phyloP scores from a whole-genome alignment of 2,888 invertebrate species.

The Cremastobaeus sp. region DNA sequence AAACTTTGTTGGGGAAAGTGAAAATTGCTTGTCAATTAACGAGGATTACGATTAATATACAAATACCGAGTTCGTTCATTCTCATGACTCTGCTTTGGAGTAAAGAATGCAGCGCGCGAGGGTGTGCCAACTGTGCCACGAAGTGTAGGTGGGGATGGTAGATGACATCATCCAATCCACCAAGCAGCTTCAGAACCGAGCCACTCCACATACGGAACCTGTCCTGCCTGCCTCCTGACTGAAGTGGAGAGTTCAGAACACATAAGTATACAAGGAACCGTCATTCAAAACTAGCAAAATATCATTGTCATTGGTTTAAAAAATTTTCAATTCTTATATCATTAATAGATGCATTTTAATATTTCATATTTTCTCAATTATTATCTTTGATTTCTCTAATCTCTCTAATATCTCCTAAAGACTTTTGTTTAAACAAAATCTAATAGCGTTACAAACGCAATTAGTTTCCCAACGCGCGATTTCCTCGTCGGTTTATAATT shows the following conservation, averaged over 20 bases:
- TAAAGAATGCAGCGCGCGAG: slow-evolving; percentile 79
- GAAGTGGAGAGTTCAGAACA: slow-evolving; percentile 78
- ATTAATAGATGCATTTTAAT: neutral
- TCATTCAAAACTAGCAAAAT: slow-evolving; percentile 72
- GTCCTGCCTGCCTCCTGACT: slow-evolving; percentile 79
- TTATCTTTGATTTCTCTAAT: slow-evolving; percentile 32
- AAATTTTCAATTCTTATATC: slow-evolving; percentile 18
- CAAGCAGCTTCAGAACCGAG: slow-evolving; percentile 77
- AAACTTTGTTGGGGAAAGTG: slow-evolving; percentile 68
- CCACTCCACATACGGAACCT: slow-evolving; percentile 78
- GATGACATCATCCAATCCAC: slow-evolving; percentile 77
- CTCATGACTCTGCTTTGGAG: slow-evolving; percentile 79
- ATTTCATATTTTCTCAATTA: neutral
- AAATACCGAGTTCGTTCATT: slow-evolving; percentile 79
- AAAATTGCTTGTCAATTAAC: slow-evolving; percentile 75
- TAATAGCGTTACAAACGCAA: slow-evolving; percentile 65
- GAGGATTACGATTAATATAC: slow-evolving; percentile 79
- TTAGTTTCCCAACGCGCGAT: slow-evolving; percentile 69
- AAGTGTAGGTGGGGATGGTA: slow-evolving; percentile 78
- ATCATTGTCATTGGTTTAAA: slow-evolving; percentile 38
- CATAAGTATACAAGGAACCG: slow-evolving; percentile 78
- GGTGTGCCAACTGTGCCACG: slow-evolving; percentile 78
- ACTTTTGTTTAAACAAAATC: slow-evolving; percentile 61
- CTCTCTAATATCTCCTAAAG: slow-evolving; percentile 69
- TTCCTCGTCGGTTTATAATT: slow-evolving; percentile 69